Base-by-base conservation (phyloP, 2,113 vertebrate genomes). In the Heterotilapia buettikoferi region DNA sequence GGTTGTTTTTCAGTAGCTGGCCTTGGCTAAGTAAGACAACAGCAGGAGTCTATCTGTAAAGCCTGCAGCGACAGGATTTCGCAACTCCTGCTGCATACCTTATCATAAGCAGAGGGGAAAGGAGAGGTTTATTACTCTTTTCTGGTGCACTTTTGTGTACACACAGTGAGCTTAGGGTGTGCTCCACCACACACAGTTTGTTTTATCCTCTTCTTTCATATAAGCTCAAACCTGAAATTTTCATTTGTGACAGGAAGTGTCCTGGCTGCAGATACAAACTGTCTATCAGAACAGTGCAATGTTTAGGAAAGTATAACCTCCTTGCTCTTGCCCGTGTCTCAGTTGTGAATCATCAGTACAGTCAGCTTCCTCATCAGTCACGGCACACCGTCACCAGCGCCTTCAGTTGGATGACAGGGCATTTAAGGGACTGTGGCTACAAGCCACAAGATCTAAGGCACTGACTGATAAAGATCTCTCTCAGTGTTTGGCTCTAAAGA, bases 81-180 rank as follows among this genome's bases (percentile, higher is more conserved):
- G 94, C 89, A 94, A 95, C 91, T 78, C 81, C 85, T 82, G 82
- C 83, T 84, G 85, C 93, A 91, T 91, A 91, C 90, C 91, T 93
- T 89, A 79, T 84, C 79, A 52, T 5, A 19, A 63, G 33, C 73
- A 50, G 59, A 73, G 85, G 19, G 88, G 31, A 54, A 16, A 36
- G 26, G 61, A 31, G 73, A 7, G 43, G 76, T 26, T 53, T 53
- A 6, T 78, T 68, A 88, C 85, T 80, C 59, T 38, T 26, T 8
- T 73, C 16, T 84, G 76, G 12, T 84, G 54, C 33, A 38, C 13
- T 52, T 71, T 89, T 88, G 83, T 91, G 84, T 83, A 2, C 80
- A 53, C 31, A n/a, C 68, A 38, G 83, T 80, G 2, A 29, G 19
- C 26, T 83, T 8, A 85, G 83, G 83, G 85, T 84, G 86, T 52